Evolutionary conservation across 2,888 invertebrate species (phyloP).

Genomic region (Cactoblastis cactorum): DNA sequence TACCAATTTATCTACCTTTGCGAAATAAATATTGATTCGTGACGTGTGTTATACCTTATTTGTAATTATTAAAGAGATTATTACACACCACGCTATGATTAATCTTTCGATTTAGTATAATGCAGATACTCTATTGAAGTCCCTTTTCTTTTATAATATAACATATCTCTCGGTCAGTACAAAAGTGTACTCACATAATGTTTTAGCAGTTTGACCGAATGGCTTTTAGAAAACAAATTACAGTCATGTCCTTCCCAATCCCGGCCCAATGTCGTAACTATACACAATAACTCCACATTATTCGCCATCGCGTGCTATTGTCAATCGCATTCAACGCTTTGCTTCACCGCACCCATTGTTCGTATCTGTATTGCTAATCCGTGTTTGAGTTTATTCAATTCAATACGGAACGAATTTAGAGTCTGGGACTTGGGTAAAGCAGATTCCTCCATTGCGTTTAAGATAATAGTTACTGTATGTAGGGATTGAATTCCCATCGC

Average conservation of each 20-base stretch:
- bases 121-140: no score
- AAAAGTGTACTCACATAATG: no score
- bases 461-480: no score
- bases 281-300: constrained; percentile 1
- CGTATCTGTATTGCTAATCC: constrained; percentile 10
- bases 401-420: not conserved
- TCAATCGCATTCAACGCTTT: constrained; percentile 33
- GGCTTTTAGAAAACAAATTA: not conserved
- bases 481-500: no score
- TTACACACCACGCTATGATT: no score
- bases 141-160: no score
- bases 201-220: no score
- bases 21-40: not conserved
- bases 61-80: no score
- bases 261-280: constrained; percentile 2
- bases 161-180: no score
- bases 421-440: not conserved
- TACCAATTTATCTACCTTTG: not conserved
- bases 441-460: not conserved
- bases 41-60: not conserved
- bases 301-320: constrained; percentile 23
- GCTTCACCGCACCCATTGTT: constrained; percentile 34
- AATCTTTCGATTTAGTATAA: no score
- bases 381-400: not conserved
- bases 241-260: not conserved